Base-by-base conservation (phyloP, 2,888 invertebrate genomes). In the Anaspis maculata region DNA sequence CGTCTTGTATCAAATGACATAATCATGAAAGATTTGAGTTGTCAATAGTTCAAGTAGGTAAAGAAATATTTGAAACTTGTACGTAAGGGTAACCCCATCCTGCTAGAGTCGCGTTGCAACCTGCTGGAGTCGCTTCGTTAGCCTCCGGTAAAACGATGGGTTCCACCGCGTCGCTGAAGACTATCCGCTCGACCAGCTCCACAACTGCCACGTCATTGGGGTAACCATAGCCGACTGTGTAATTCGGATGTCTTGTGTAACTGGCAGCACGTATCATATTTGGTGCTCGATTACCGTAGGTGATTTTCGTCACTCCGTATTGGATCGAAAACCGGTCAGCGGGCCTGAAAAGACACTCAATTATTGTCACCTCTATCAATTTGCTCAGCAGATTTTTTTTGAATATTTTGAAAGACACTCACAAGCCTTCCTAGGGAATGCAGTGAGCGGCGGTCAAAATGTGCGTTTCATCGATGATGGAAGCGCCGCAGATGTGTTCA, bases 21-120 rank as follows among this genome's bases (percentile, higher is more conserved):
- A n/a, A n/a, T n/a, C n/a, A n/a, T n/a, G n/a, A n/a, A n/a, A n/a
- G n/a, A n/a, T n/a, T n/a, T n/a, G n/a, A n/a, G n/a, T n/a, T n/a
- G n/a, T n/a, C n/a, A n/a, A n/a, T n/a, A n/a, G n/a, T n/a, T n/a
- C n/a, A n/a, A n/a, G n/a, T n/a, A n/a, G n/a, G n/a, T n/a, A n/a
- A n/a, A n/a, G n/a, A n/a, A n/a, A n/a, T n/a, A n/a, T n/a, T n/a
- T n/a, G n/a, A n/a, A n/a, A n/a, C n/a, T n/a, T n/a, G n/a, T n/a
- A n/a, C n/a, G n/a, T n/a, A n/a, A n/a, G n/a, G n/a, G n/a, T 37
- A 36, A 15, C 50, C 50, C 50, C 50, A 50, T 34, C 50, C 50
- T 1, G 45, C 42, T 3, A 54, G 32, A 9, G 44, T 30, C 2
- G 43, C 44, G 0, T 12, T 9, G 4, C 39, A 15, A n/a, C 39